Percentiles rank a stretch among this genome's conserved stretches.
Evolutionary conservation across 2,797 vertebrate genomes (phyloP).

Genomic region (Argya squamiceps): DNA sequence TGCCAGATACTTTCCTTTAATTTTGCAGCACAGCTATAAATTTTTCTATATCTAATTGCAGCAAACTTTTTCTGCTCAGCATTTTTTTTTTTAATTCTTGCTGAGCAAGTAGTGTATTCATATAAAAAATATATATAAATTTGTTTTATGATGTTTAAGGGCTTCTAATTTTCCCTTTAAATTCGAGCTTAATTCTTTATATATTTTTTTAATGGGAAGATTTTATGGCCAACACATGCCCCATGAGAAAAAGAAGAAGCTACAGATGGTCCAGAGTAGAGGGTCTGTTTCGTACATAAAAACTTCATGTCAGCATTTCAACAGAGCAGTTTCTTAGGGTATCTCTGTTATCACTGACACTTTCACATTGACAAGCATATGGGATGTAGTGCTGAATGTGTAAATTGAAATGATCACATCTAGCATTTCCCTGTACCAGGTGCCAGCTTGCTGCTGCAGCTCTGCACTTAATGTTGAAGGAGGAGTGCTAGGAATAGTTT

Average conservation of each 20-base stretch:
- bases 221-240: constrained; percentile 50
- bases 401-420: constrained; percentile 81
- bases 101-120: not conserved
- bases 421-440: constrained; percentile 78
- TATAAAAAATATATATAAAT: not conserved
- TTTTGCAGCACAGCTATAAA: constrained; percentile 12
- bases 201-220: constrained; percentile 20
- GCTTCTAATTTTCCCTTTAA: constrained; percentile 40
- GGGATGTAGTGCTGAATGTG: constrained; percentile 83
- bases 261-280: constrained; percentile 72
- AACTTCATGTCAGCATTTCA: constrained; percentile 76
- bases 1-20: not conserved
- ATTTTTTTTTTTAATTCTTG: constrained; percentile 43
- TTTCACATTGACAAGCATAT: constrained; percentile 81
- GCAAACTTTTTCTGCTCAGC: not conserved
- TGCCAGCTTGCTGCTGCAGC: constrained; percentile 73
- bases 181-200: not conserved
- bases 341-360: constrained; percentile 79
- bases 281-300: constrained; percentile 68
- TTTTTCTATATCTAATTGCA: not conserved
- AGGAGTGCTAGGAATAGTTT: constrained; percentile 71
- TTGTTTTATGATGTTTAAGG: constrained; percentile 10
- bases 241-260: constrained; percentile 47
- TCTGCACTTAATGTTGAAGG: constrained; percentile 63
- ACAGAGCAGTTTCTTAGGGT: constrained; percentile 72